Evolutionary conservation across 2,797 vertebrate species (phyloP).

Genomic region (Sternarchorhynchus goeldii): DNA sequence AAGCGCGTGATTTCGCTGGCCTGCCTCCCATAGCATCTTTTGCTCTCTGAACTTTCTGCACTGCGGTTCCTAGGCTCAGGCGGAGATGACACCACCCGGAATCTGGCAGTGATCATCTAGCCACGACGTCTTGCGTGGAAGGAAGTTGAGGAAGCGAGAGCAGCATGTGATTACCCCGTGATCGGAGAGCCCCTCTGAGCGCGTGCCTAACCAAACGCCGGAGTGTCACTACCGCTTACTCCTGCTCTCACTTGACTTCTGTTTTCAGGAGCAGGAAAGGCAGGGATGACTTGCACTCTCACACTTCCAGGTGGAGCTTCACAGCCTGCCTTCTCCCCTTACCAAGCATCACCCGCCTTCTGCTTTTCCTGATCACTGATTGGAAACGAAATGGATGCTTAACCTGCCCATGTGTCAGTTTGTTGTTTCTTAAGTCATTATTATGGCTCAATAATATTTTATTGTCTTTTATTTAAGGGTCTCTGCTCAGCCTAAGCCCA

Average conservation of each 20-base stretch:
- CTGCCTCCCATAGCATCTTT: too few relatives aligned
- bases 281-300: not conserved
- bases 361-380: not conserved
- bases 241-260: not conserved
- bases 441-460: too few relatives aligned
- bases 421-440: too few relatives aligned
- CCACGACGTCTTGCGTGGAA: not conserved
- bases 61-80: not conserved
- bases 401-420: not conserved
- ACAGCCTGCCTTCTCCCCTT: not conserved
- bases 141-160: slow-evolving; percentile 25
- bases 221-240: not conserved
- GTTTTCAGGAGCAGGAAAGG: not conserved
- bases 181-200: slow-evolving; percentile 16
- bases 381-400: not conserved
- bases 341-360: not conserved
- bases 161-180: slow-evolving; percentile 14
- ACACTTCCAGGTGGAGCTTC: not conserved
- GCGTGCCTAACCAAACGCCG: slow-evolving; percentile 2
- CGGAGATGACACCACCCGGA: not conserved
- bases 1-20: too few relatives aligned
- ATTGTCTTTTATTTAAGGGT: too few relatives aligned
- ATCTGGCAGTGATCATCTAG: not conserved
- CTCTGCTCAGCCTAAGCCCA: not conserved
- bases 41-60: too few relatives aligned